Evolutionary conservation across 2,113 vertebrate genomes (phyloP), one percentile per base, ranked within the genome.

Genomic region (Pachypanchax playfairii): DNA sequence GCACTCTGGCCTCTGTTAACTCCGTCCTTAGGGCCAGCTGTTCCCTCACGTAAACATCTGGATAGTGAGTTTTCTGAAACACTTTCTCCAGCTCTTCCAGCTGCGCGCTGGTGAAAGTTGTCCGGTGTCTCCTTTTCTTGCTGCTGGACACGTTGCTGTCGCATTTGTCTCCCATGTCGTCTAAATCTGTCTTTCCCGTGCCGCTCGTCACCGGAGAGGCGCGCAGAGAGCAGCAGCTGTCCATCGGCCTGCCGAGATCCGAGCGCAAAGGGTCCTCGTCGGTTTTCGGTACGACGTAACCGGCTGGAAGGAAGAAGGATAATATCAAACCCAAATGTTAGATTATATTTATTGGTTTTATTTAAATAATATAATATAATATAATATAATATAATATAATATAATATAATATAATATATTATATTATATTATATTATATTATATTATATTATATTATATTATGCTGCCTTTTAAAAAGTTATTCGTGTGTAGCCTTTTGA

Each of bases 1-100:
- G 97, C 24, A 99, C 97, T 83, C 97, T 91, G 82, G 97, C 97
- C 88, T 99, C 97, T 0, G 97, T 99, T 47, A 99, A 91, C 72
- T 99, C 97, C 21, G 97, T 99, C 83, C 97, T 94, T 87, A 98
- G 93, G 75, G 97, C 97, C 55, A 99, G 94, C 86, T 99, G 97
- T 59, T 99, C 97, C 81, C 97, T 88, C 57, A 98, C 97, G n/a
- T 99, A 99, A 5, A 99, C 97, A 76, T 99, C 97, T 0, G 97
- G 97, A 29, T 99, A 99, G 87, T 99, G 97, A 2, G 97, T 98
- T 82, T 99, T 99, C 92, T 99, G 97, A 80, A 99, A 99, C 11
- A 99, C 96, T 72, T 98, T 99, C 90, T 99, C 97, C 61, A 99
- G 89, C 78, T 99, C 97, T 70, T 99, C 97, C 65, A 98, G 90